Conservation (phyloP, 2,113 vertebrate genomes). For the Piprites chloris region DNA sequence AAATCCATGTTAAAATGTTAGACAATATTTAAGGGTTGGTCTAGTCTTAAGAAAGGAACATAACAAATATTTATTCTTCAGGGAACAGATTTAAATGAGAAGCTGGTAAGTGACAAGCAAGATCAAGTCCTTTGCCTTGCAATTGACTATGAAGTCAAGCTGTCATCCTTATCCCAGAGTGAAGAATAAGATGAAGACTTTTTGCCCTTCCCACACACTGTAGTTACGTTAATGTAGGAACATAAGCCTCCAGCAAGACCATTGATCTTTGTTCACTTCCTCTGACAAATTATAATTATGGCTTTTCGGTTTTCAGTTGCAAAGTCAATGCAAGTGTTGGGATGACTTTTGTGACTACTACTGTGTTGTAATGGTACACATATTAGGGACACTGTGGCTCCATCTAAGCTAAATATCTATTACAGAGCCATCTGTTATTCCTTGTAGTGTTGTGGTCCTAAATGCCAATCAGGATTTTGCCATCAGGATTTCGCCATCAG, state of each 20-base stretch:
- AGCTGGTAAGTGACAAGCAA: not conserved
- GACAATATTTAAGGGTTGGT: not conserved
- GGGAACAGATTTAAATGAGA: not conserved
- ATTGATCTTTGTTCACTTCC: not conserved
- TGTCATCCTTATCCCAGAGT: not conserved
- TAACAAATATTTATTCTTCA: not conserved
- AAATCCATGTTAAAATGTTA: not conserved
- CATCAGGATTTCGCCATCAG: not conserved
- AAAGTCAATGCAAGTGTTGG: not conserved
- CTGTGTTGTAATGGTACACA: not conserved
- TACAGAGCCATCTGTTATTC: not conserved
- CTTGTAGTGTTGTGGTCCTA: not conserved
- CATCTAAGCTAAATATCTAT: not conserved
- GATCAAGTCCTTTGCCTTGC: not conserved
- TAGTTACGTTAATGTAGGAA: not conserved
- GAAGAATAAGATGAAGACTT: not conserved
- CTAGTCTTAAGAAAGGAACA: not conserved
- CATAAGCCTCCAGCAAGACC: not conserved
- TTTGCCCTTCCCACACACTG: not conserved
- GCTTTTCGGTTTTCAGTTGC: not conserved
- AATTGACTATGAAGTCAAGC: not conserved
- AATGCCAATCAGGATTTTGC: not conserved
- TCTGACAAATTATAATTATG: not conserved
- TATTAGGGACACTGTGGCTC: not conserved
- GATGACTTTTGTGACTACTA: not conserved